These are phyloP conservation scores for Brachionus sp. DNA, from an alignment of 1,140 invertebrate genomes.

Conservation along the genomic window DNA sequence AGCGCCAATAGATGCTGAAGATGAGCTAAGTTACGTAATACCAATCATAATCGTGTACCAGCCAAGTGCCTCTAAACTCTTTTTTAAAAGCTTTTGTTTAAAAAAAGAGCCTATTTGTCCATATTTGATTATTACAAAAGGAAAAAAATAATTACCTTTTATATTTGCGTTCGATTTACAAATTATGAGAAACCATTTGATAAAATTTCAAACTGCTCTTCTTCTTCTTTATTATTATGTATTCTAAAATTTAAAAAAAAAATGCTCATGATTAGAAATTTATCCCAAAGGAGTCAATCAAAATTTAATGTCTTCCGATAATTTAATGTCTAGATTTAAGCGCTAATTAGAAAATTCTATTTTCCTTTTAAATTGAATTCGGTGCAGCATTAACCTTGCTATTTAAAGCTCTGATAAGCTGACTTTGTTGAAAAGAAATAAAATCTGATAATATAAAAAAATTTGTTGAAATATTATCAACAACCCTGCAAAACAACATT, in stretches of 20 bases:
- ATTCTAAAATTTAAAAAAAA: conserved; percentile 15
- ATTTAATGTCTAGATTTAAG: background rate
- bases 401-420: background rate
- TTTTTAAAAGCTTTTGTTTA: no score
- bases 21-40: background rate
- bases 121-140: no score
- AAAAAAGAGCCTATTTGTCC: no score
- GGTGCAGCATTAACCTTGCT: background rate
- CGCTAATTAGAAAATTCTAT: background rate
- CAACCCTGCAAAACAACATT: background rate
- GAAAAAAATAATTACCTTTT: background rate
- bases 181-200: background rate
- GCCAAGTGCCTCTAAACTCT: background rate
- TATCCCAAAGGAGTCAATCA: background rate
- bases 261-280: background rate
- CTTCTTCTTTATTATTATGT: background rate
- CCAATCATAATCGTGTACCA: background rate
- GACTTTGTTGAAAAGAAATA: background rate
- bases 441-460: background rate
- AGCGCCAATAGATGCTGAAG: background rate
- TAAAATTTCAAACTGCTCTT: conserved; percentile 5
- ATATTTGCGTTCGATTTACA: background rate
- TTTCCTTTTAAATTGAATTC: background rate
- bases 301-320: background rate
- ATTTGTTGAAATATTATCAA: background rate